Conservation (phyloP, 2,888 invertebrate genomes). For the Sinopyrophorus schimmeli region DNA sequence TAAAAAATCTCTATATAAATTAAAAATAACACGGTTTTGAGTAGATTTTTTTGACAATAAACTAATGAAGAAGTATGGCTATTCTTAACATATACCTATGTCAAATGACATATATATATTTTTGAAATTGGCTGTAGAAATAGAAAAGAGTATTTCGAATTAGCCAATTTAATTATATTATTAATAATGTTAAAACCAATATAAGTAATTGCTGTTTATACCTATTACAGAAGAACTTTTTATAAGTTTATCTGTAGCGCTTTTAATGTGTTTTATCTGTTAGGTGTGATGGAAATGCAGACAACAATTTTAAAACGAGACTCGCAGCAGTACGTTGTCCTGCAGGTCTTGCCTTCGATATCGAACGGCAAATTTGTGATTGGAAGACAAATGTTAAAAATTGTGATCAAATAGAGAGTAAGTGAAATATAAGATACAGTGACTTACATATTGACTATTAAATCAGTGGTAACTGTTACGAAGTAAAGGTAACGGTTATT, state of each 20-base stretch:
- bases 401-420: constrained; percentile 93
- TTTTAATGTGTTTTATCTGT: constrained; percentile 44
- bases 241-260: not conserved
- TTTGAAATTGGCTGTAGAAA: too few species aligned
- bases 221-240: not conserved
- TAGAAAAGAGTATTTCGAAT: too few species aligned
- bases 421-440: constrained; percentile 61
- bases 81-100: too few species aligned
- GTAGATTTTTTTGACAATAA: too few species aligned
- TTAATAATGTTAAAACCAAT: too few species aligned
- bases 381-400: constrained; percentile 97
- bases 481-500: too few species aligned
- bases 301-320: constrained; percentile 83
- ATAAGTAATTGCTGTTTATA: not conserved
- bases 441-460: constrained; percentile 27
- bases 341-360: constrained; percentile 89
- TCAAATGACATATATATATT: too few species aligned
- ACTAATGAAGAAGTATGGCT: too few species aligned
- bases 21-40: too few species aligned
- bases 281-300: constrained; percentile 91
- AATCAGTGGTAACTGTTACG: not conserved
- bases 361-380: constrained; percentile 93
- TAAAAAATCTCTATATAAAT: too few species aligned
- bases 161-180: too few species aligned
- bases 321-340: constrained; percentile 90